Evolutionary conservation across 1,140 invertebrate genomes (phyloP), one percentile per base, ranked within the genome.

Genomic region (Drosophila nasuta): DNA sequence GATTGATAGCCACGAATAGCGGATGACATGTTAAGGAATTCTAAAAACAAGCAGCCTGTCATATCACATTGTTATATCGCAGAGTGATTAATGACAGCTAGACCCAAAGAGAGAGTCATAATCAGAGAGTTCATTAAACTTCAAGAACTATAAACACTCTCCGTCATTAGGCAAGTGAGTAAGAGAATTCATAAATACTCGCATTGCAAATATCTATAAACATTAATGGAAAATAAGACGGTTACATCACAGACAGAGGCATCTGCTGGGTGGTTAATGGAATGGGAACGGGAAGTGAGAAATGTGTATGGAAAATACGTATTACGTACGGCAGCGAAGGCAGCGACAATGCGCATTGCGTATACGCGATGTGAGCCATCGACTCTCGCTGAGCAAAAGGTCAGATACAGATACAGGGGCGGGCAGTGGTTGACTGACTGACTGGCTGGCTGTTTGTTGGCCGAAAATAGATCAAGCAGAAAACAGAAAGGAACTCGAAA

Each of bases 401-500:
- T 38, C 15, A 5, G 45, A n/a, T 7, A 13, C 2, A 35, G 45
- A 5, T 20, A 20, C 13, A 17, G 35, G 30, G 25, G 51, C 20
- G 2, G 5, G 28, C n/a, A 41, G 57, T n/a, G 49, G 41, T 3
- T 15, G 45, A 62, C 63, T 17, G 49, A 62, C 63, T 17, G 59
- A 45, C 59, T 17, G 45, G 57, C 63, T 17, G 49, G 58, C 63
- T 17, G 59, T 38, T 54, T 46, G 56, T 56, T 66, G 49, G 77
- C 78, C 51, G 75, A 88, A 88, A 88, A 88, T 88, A 88, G 85
- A 89, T 88, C 85, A 79, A 81, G 85, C 86, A 77, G 68, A 83
- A 80, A 75, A 68, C 86, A 77, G 68, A 83, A 80, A 75, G 70
- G 46, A 76, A 48, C 65, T 35, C 65, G 28, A 48, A 41, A 54